phyloP scores from a whole-genome alignment of 2,888 invertebrate species.

The Philopedon plagiatum region DNA sequence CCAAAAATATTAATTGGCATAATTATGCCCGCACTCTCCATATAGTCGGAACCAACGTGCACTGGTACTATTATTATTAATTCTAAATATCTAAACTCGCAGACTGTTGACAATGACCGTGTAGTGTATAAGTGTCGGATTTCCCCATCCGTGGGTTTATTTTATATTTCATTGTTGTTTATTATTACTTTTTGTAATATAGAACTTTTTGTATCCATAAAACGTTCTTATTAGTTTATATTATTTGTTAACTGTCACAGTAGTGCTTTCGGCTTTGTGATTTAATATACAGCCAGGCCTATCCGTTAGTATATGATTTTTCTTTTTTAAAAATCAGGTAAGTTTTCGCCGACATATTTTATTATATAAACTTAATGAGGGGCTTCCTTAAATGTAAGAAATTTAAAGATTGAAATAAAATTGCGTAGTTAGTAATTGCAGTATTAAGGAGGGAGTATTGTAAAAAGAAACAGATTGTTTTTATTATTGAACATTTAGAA shows the following conservation, averaged over 20 bases:
- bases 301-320: background rate
- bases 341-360: no score
- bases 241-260: background rate
- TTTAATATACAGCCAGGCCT: no score
- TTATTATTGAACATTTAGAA: no score
- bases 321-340: background rate
- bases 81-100: conserved; percentile 1
- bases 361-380: no score
- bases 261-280: background rate
- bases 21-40: no score
- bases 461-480: no score
- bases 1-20: no score
- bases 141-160: conserved; percentile 4
- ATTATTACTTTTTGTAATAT: background rate
- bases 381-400: no score
- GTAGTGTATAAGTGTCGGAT: background rate
- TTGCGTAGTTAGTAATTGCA: no score
- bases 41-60: no score
- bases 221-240: background rate
- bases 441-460: no score
- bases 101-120: background rate
- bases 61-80: background rate
- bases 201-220: background rate
- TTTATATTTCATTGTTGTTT: background rate
- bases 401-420: no score